phyloP scores from a whole-genome alignment of 2,888 invertebrate genomes.

The Chloroclysta siterata region DNA sequence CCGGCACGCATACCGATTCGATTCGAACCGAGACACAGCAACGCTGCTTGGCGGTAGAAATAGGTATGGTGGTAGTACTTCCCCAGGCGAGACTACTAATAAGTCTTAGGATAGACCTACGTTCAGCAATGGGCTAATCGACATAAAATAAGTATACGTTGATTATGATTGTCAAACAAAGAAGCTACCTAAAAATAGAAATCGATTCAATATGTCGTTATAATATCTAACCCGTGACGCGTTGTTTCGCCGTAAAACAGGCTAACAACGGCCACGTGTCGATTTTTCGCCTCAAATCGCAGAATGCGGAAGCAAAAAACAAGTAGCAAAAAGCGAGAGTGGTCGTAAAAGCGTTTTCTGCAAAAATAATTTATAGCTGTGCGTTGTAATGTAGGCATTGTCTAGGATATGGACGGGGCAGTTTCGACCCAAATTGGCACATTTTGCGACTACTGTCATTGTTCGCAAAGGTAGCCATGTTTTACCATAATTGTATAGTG shows the following conservation, averaged over 20 bases:
- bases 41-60: no score
- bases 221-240: constrained; percentile 34
- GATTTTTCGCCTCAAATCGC: constrained; percentile 57
- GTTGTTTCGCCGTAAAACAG: constrained; percentile 40
- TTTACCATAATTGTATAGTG: constrained; percentile 31
- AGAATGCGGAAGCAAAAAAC: constrained; percentile 68
- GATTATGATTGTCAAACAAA: no score
- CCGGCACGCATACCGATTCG: no score
- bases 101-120: no score
- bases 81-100: no score
- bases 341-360: constrained; percentile 61
- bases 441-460: constrained; percentile 56
- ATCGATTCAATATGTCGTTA: no score
- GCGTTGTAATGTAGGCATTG: constrained; percentile 56
- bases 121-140: no score
- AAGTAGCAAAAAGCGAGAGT: constrained; percentile 73
- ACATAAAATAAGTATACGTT: no score
- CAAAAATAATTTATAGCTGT: constrained; percentile 71
- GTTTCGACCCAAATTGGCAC: constrained; percentile 52
- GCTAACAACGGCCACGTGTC: constrained; percentile 73
- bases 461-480: constrained; percentile 43
- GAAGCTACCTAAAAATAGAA: no score
- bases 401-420: constrained; percentile 47
- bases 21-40: no score
- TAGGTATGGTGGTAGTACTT: no score